Evolutionary conservation across 2,888 invertebrate genomes (phyloP).

Genomic region (Ditylenchus weischeri): DNA sequence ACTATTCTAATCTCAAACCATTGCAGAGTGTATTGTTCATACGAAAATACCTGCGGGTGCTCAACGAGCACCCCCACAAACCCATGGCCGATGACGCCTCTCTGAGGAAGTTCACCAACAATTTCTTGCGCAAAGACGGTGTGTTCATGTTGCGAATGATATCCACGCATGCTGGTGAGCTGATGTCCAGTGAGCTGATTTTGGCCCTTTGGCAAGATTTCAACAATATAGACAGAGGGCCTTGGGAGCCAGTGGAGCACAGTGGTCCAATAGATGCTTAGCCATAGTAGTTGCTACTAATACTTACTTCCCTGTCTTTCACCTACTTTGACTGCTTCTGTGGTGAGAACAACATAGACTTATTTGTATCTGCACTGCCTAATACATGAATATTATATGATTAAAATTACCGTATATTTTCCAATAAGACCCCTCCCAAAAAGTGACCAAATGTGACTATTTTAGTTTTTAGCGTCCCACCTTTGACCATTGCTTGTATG

Average conservation of each 20-base stretch:
- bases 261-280: slow-evolving; percentile 37
- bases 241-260: slow-evolving; percentile 57
- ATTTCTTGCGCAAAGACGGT: slow-evolving; percentile 57
- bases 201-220: slow-evolving; percentile 59
- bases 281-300: neutral
- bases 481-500: too few species aligned
- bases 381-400: too few species aligned
- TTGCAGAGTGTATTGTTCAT: slow-evolving; percentile 56
- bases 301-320: too few species aligned
- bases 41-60: slow-evolving; percentile 58
- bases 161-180: slow-evolving; percentile 58
- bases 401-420: too few species aligned
- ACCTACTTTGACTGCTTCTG: too few species aligned
- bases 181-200: slow-evolving; percentile 58
- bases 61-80: slow-evolving; percentile 57
- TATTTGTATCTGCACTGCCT: too few species aligned
- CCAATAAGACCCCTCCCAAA: too few species aligned
- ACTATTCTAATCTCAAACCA: neutral
- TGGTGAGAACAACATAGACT: too few species aligned
- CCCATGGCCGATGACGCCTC: slow-evolving; percentile 57
- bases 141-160: slow-evolving; percentile 60
- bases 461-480: too few species aligned
- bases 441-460: too few species aligned
- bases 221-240: slow-evolving; percentile 58
- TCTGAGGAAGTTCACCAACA: slow-evolving; percentile 57